Conservation (phyloP, 37 sponge, comb jelly and placozoan species). For the Ianthella basta region DNA sequence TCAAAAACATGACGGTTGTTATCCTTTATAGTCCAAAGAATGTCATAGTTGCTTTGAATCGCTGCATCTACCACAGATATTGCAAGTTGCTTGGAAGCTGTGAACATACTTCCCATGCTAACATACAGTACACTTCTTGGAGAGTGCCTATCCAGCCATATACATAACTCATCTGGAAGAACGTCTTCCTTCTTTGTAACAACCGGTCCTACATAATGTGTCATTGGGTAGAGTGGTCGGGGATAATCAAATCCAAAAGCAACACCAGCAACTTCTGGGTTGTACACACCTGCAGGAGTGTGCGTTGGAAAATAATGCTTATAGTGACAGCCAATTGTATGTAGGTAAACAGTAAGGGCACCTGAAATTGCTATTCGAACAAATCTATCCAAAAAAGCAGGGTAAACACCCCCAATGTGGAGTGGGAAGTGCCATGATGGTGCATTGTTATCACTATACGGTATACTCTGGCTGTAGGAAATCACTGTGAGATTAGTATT, state of each 20-base stretch:
- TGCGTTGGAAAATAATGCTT: neutral
- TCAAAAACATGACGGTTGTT: slow-evolving; percentile 3
- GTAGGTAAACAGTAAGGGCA: neutral
- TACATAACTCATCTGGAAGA: neutral
- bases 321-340: neutral
- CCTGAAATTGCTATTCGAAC: neutral
- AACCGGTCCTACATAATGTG: slow-evolving; percentile 30
- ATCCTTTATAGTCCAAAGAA: slow-evolving; percentile 23
- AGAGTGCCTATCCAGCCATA: slow-evolving; percentile 24
- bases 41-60: neutral
- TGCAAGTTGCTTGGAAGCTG: neutral
- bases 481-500: neutral
- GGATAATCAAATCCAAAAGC: slow-evolving; percentile 41
- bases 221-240: slow-evolving; percentile 15
- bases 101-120: slow-evolving; percentile 32
- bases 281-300: neutral
- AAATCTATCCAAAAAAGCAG: neutral
- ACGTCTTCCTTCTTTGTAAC: neutral
- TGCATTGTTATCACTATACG: neutral
- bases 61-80: slow-evolving; percentile 3
- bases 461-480: neutral
- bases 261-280: neutral
- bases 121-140: slow-evolving; percentile 27
- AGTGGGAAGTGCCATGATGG: slow-evolving; percentile 7
- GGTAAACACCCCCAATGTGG: neutral